Base-by-base conservation (phyloP, 2,113 vertebrate genomes). In the Propithecus coquereli region DNA sequence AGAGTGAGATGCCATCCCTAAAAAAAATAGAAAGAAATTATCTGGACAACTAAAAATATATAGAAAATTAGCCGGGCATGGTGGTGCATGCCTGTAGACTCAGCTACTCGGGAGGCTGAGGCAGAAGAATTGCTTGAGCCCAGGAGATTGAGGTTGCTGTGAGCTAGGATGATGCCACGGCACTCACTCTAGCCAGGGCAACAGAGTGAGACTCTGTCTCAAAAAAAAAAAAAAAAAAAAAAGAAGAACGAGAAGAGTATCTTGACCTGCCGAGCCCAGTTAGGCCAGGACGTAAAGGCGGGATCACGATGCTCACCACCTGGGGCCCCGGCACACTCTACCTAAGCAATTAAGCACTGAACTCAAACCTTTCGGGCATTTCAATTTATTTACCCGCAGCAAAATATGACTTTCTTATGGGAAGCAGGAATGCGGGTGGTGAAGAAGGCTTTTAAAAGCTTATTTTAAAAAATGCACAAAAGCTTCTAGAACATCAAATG, bases 401-500 rank as follows among this genome's bases (percentile, higher is more conserved):
- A 37, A 90, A 93, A 83, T 50, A 80, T 4, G 71, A 66, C 70
- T 90, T 88, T 94, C 43, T 82, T 52, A 25, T 81, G 57, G 30
- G 27, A 87, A 45, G 5, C 32, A 16, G 61, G n/a, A 45, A 4
- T 63, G 2, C 5, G 40, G 47, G 40, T 54, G 10, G 1, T 74
- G 32, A 45, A n/a, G 73, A 52, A 68, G 12, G 50, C 65, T 95
- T 83, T 84, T 45, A 45, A 94, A 96, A 73, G 54, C 68, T 71
- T 71, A 40, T 71, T 71, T 40, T 71, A 8, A 63, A 63, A 83
- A 94, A 88, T 27, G 22, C 59, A 81, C 76, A 77, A 95, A 93
- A 87, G 83, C 52, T 91, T 95, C 82, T 87, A 23, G 30, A 95
- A 97, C 94, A 97, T 95, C 95, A 97, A 97, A 95, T 97, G 71